Evolutionary conservation across 2,888 invertebrate species (phyloP).

Genomic region (Rugalucina vietnamica): DNA sequence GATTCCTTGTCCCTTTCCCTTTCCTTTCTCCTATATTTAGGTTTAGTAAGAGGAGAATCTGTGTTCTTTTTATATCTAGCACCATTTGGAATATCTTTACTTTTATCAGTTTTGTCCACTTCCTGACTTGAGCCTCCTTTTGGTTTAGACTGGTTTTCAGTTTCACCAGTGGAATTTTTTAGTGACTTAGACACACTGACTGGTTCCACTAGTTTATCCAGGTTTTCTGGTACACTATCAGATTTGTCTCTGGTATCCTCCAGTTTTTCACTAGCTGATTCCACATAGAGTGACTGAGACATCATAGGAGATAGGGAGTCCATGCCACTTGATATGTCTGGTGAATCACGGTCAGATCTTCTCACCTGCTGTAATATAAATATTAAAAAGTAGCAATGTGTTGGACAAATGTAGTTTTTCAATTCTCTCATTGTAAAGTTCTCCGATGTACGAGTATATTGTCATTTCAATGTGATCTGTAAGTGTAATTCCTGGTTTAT

Average conservation of each 20-base stretch:
- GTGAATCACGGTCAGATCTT: background rate
- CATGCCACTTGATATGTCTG: background rate
- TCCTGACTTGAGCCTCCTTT: constrained; percentile 5
- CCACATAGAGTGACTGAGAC: background rate
- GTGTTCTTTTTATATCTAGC: constrained; percentile 49
- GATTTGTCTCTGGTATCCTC: background rate
- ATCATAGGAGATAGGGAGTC: background rate
- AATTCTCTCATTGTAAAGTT: no score
- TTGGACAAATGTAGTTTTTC: no score
- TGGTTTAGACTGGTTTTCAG: background rate
- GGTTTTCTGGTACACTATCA: constrained; percentile 1
- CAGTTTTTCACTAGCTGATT: background rate
- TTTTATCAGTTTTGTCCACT: background rate
- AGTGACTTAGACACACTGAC: background rate
- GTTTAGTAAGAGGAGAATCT: constrained; percentile 40
- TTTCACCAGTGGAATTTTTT: background rate
- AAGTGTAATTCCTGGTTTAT: no score
- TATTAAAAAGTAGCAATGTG: no score
- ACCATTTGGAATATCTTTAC: constrained; percentile 4
- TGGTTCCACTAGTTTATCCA: constrained; percentile 6
- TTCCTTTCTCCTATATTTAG: constrained; percentile 37
- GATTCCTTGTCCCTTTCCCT: background rate
- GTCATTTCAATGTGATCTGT: no score
- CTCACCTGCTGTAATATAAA: background rate
- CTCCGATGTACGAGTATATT: no score